phyloP scores from a whole-genome alignment of 2,113 vertebrate genomes.

The Pithys albifrons region DNA sequence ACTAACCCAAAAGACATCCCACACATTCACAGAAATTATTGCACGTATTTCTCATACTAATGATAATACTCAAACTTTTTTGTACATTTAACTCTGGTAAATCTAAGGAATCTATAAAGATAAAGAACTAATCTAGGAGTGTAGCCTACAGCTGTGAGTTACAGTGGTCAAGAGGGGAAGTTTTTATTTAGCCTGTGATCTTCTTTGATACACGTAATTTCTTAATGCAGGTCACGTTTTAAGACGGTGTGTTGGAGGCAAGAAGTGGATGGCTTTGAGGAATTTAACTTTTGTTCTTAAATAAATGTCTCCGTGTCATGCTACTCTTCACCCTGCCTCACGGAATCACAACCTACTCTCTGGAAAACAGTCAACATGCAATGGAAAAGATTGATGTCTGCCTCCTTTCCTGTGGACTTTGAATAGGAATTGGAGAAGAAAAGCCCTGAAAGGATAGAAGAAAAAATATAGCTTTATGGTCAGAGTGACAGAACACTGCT shows the following conservation, averaged over 20 bases:
- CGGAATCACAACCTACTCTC: not conserved
- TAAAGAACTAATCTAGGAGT: not conserved
- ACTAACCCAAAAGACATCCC: not conserved
- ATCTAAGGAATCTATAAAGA: not conserved
- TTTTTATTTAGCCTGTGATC: not conserved
- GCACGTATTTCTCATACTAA: not conserved
- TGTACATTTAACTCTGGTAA: not conserved
- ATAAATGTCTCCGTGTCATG: not conserved
- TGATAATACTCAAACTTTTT: not conserved
- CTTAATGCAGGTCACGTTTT: not conserved
- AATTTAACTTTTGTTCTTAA: not conserved
- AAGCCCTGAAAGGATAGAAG: not conserved
- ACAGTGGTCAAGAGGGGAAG: not conserved
- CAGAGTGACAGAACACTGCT: not conserved
- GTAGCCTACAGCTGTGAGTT: not conserved
- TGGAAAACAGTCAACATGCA: not conserved
- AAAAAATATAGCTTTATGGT: not conserved
- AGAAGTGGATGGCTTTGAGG: not conserved
- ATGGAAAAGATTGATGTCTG: not conserved
- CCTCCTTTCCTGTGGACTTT: not conserved
- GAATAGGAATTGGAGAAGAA: not conserved
- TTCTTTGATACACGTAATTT: not conserved
- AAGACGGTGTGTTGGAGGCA: not conserved
- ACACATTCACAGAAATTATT: not conserved
- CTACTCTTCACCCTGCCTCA: not conserved